phyloP scores from a whole-genome alignment of 2,888 invertebrate genomes.

The Drosophila infuscata region DNA sequence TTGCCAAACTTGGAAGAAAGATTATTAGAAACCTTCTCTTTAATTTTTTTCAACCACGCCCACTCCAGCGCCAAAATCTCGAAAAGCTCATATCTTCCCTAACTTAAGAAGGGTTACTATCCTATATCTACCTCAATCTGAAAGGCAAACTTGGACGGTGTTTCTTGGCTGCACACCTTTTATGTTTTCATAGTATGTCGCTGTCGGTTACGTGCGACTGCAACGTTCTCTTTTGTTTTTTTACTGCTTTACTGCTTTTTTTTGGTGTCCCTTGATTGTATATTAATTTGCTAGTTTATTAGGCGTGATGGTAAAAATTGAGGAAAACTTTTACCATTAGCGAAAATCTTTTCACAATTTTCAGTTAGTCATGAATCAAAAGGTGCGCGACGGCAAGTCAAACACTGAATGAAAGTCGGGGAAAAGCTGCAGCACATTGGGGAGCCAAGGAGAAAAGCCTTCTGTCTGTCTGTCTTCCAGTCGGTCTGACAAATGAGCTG shows the following conservation, averaged over 20 bases:
- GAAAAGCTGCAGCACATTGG: conserved; percentile 28
- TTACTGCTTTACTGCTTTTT: conserved; percentile 5
- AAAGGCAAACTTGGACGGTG: no score
- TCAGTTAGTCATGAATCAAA: conserved; percentile 43
- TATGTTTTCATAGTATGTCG: no score
- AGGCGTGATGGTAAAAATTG: conserved; percentile 65
- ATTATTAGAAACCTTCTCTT: no score
- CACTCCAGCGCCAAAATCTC: no score
- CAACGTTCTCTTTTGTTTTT: background rate
- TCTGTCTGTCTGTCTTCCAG: background rate
- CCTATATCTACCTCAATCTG: no score
- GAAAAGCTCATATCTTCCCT: no score
- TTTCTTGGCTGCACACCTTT: no score
- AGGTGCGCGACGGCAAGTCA: conserved; percentile 12
- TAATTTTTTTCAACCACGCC: no score
- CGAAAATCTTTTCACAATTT: conserved; percentile 20
- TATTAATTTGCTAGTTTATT: conserved; percentile 75
- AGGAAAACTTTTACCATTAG: conserved; percentile 68
- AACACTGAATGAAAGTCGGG: conserved; percentile 14
- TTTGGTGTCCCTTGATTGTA: conserved; percentile 41
- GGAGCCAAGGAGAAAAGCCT: conserved; percentile 12
- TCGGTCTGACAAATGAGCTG: conserved; percentile 51
- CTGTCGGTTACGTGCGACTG: no score
- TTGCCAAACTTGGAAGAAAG: no score
- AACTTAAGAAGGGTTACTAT: no score